Evolutionary conservation across 92 coral and sea anemone species (phyloP).

Genomic region (Porites cylindrica): DNA sequence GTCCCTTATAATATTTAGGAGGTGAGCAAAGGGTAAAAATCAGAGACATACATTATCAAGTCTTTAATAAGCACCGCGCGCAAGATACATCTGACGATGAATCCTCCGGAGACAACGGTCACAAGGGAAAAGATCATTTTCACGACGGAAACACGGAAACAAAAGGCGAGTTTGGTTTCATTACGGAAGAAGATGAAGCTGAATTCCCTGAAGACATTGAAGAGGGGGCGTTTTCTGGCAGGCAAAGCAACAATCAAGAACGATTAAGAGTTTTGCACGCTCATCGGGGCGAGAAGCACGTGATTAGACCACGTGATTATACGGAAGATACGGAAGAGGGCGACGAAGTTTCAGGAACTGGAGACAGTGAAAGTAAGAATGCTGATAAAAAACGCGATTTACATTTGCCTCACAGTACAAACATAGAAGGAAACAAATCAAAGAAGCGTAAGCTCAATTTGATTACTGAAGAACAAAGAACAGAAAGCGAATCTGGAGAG

Average conservation of each 20-base stretch:
- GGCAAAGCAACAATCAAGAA: constrained; percentile 23
- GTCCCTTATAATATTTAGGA: neutral
- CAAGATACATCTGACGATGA: constrained; percentile 9
- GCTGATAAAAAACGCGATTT: neutral
- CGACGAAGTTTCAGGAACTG: neutral
- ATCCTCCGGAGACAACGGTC: neutral
- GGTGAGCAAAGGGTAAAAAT: neutral
- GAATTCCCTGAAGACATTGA: neutral
- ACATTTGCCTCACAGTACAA: neutral
- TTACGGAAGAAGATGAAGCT: constrained; percentile 21
- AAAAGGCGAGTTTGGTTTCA: constrained; percentile 34
- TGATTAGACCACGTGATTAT: constrained; percentile 16
- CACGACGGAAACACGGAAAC: neutral
- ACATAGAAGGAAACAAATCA: neutral
- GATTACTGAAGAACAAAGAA: neutral
- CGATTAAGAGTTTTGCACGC: neutral
- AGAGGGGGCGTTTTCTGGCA: constrained; percentile 16
- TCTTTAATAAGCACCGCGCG: neutral
- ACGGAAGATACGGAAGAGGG: neutral
- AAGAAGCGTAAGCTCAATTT: neutral
- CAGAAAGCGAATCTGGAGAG: neutral
- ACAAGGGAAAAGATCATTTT: constrained; percentile 1
- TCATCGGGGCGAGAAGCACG: neutral
- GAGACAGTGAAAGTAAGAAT: neutral
- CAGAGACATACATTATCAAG: neutral